phyloP scores from a whole-genome alignment of 2,888 invertebrate genomes.

The Drepanosiphum platanoidis region DNA sequence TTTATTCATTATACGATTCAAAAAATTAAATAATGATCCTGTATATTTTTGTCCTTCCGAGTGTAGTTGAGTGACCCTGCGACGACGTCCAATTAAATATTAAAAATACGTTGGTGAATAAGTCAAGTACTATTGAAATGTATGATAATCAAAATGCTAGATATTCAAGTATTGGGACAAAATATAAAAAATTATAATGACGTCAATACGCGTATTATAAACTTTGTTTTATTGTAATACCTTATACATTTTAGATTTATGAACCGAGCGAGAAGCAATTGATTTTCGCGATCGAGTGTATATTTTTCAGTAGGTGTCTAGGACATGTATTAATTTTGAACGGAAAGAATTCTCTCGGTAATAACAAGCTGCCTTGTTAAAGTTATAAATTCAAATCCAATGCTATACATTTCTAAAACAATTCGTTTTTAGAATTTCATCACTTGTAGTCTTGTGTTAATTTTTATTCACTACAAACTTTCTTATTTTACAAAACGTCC shows the following conservation, averaged over 20 bases:
- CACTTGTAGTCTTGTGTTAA: too few relatives aligned
- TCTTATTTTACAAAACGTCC: too few relatives aligned
- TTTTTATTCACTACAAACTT: too few relatives aligned
- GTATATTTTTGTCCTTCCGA: constrained; percentile 33
- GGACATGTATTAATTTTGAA: neutral
- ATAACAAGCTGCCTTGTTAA: too few relatives aligned
- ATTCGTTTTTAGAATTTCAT: too few relatives aligned
- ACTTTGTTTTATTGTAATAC: neutral
- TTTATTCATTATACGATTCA: constrained; percentile 54
- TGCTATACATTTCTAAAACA: too few relatives aligned
- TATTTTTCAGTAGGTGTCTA: neutral
- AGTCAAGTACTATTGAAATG: constrained; percentile 57
- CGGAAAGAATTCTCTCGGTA: neutral
- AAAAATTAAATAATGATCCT: constrained; percentile 60
- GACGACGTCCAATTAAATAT: constrained; percentile 61
- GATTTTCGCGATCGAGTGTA: neutral
- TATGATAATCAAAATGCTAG: constrained; percentile 45
- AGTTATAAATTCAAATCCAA: too few relatives aligned
- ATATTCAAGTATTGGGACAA: constrained; percentile 54
- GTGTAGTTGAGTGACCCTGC: constrained; percentile 34
- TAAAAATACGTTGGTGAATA: constrained; percentile 19
- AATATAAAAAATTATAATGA: constrained; percentile 42
- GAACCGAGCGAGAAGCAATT: neutral
- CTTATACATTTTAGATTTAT: neutral
- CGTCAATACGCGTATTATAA: constrained; percentile 20